A percentile compares a stretch with the other conserved stretches of the same genome.
Conservation (phyloP, 2,797 vertebrate genomes). For the Coluber constrictor region DNA sequence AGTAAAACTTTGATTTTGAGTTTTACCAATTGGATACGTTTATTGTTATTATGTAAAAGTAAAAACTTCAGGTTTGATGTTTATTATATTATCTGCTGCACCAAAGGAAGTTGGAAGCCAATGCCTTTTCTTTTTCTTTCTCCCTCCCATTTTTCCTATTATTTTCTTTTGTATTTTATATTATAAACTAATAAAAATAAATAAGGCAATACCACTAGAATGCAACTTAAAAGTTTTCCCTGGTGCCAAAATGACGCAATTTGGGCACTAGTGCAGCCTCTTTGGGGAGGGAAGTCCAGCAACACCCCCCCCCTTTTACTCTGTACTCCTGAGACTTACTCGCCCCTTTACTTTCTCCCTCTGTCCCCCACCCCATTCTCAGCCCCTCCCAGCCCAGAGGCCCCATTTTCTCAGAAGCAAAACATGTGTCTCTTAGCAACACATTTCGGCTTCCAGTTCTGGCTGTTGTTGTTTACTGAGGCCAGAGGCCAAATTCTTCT, state of each 20-base stretch:
- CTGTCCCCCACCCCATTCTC: background rate
- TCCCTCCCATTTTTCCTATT: background rate
- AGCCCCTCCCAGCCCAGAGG: background rate
- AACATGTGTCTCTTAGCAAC: conserved; percentile 30
- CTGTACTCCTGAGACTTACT: background rate
- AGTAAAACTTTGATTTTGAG: background rate
- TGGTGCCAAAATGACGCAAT: background rate
- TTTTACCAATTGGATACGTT: background rate
- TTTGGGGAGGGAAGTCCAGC: background rate
- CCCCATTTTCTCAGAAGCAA: conserved; percentile 11
- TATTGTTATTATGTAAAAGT: background rate
- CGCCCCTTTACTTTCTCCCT: background rate
- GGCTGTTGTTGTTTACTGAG: conserved; percentile 27
- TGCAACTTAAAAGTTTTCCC: background rate
- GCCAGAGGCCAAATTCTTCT: conserved; percentile 5
- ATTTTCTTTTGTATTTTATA: background rate
- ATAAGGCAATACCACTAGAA: background rate
- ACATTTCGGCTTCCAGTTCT: background rate
- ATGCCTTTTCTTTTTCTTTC: background rate
- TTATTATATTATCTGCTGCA: background rate
- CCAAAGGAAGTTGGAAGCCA: background rate
- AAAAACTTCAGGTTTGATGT: background rate
- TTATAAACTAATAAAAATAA: background rate
- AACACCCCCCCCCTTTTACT: background rate
- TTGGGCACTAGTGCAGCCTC: background rate